phyloP scores from a whole-genome alignment of 2,888 invertebrate genomes.

The Eristalis pertinax region DNA sequence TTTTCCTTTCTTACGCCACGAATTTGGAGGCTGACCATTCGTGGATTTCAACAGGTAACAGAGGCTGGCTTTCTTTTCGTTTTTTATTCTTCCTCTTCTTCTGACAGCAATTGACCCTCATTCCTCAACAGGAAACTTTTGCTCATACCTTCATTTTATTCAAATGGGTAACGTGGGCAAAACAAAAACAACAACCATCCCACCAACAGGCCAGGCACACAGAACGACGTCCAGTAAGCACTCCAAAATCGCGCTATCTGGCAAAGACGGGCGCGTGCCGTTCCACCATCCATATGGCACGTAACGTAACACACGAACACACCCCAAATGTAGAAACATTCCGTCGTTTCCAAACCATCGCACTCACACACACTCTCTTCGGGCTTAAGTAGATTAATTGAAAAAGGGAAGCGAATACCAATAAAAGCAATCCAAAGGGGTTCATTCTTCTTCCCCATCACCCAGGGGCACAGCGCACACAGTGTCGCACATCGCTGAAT shows the following conservation, averaged over 20 bases:
- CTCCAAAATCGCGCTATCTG: constrained; percentile 5
- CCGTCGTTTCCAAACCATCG: background rate
- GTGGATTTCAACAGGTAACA: constrained; percentile 44
- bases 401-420: constrained; percentile 33
- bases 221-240: background rate
- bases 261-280: constrained; percentile 32
- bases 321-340: background rate
- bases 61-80: constrained; percentile 43
- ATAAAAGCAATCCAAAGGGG: constrained; percentile 36
- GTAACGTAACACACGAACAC: constrained; percentile 26
- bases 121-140: constrained; percentile 55
- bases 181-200: background rate
- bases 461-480: background rate
- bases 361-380: background rate
- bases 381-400: constrained; percentile 49
- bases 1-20: constrained; percentile 3
- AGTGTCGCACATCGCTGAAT: background rate
- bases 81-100: constrained; percentile 4
- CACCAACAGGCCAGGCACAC: background rate
- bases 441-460: constrained; percentile 35
- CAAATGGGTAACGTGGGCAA: constrained; percentile 40
- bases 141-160: constrained; percentile 45
- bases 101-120: constrained; percentile 53
- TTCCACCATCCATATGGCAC: constrained; percentile 59
- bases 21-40: constrained; percentile 38